phyloP scores from a whole-genome alignment of 2,888 invertebrate species.

The Euplagia quadripunctaria region DNA sequence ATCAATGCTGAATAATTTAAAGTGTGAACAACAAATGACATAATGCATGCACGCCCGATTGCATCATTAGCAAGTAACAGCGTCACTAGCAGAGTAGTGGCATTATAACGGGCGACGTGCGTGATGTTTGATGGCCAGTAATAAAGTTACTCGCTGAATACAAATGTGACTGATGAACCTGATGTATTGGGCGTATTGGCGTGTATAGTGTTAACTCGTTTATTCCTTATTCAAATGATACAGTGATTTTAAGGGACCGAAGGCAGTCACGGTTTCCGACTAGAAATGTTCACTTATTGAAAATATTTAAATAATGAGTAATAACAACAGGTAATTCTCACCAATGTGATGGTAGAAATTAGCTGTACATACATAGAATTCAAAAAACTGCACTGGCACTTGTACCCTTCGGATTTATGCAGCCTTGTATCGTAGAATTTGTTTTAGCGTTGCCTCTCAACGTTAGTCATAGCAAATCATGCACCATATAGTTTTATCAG shows the following conservation, averaged over 20 bases:
- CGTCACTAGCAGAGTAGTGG: conserved; percentile 25
- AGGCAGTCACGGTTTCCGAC: background rate
- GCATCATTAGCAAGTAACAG: conserved; percentile 29
- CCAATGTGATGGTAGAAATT: too few relatives aligned
- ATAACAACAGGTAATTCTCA: background rate
- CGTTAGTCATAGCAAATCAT: too few relatives aligned
- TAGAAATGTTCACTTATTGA: too few relatives aligned
- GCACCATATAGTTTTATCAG: background rate
- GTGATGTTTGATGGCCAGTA: conserved; percentile 54
- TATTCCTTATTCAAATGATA: too few relatives aligned
- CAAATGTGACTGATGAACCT: conserved; percentile 48
- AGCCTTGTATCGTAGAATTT: too few relatives aligned
- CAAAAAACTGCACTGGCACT: background rate
- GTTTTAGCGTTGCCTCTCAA: too few relatives aligned
- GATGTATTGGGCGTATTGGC: background rate
- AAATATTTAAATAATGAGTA: background rate
- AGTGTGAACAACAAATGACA: conserved; percentile 13
- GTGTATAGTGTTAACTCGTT: background rate
- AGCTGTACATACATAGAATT: background rate
- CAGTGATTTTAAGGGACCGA: background rate
- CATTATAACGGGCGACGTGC: conserved; percentile 44
- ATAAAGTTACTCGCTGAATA: conserved; percentile 63
- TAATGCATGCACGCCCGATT: conserved; percentile 16
- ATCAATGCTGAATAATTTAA: conserved; percentile 1
- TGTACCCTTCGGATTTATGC: too few relatives aligned